Conservation (phyloP, 2,797 vertebrate genomes). For the Lateolabrax maculatus region DNA sequence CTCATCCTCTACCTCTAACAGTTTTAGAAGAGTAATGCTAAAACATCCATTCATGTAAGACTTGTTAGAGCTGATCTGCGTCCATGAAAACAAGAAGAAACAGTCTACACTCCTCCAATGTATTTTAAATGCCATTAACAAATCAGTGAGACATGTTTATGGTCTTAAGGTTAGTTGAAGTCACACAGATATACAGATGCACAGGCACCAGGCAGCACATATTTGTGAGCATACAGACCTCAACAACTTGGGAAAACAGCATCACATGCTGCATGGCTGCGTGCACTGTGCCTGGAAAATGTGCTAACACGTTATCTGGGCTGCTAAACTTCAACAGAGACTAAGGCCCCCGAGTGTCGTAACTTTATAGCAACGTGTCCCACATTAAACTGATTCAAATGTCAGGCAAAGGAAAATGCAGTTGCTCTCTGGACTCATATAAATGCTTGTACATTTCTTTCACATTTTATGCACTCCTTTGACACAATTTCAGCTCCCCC, state of each 20-base stretch:
- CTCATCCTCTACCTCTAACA: not conserved
- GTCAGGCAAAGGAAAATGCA: constrained; percentile 64
- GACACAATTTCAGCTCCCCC: constrained; percentile 50
- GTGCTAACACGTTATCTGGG: constrained; percentile 66
- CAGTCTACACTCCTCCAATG: not conserved
- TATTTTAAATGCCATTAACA: not conserved
- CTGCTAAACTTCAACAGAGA: constrained; percentile 28
- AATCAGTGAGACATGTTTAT: not conserved
- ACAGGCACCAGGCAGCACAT: constrained; percentile 12
- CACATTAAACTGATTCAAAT: constrained; percentile 66
- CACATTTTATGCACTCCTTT: constrained; percentile 43
- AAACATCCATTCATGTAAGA: not conserved
- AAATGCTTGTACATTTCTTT: constrained; percentile 63
- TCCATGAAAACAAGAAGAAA: not conserved
- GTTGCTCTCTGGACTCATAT: constrained; percentile 43
- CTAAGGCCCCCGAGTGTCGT: constrained; percentile 42
- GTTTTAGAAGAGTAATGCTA: not conserved
- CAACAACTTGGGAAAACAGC: constrained; percentile 31
- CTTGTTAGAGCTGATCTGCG: not conserved
- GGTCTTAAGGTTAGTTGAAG: not conserved
- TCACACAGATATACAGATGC: not conserved
- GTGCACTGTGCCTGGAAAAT: constrained; percentile 60
- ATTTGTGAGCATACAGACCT: constrained; percentile 20
- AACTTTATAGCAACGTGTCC: constrained; percentile 53
- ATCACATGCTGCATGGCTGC: constrained; percentile 44